Base-by-base conservation (phyloP, 2,797 vertebrate species). In the Apodemus agrarius region DNA sequence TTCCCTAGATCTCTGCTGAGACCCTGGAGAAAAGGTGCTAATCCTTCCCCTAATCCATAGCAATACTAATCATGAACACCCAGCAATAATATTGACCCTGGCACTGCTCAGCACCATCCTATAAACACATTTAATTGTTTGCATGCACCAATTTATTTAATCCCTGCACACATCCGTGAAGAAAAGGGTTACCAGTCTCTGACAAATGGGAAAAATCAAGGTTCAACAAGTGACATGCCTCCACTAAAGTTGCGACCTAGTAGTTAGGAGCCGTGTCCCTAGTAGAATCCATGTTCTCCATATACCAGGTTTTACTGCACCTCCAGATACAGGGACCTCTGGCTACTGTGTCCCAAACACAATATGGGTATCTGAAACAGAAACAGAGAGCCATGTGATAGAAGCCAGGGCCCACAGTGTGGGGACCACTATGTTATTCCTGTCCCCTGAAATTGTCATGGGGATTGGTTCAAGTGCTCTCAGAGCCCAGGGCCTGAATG, bases 221-320 rank as follows among this genome's bases (percentile, higher is more conserved):
- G 92, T 81, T 96, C 82, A 90, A 5, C 81, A 95, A 94, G 40
- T 86, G 79, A 57, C 93, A 90, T 54, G 59, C 90, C 96, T 94
- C 57, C 88, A 89, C 31, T 92, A 46, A 94, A 96, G 94, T 86
- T 96, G 91, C 80, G 93, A 94, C 79, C 74, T 92, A 91, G 82
- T 49, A 95, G 76, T 85, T 94, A 80, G 82, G 89, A 76, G 65
- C 87, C 67, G 74, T 95, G 87, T 91, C 91, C 93, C 83, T 91
- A 84, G 88, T 95, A 96, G 91, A 96, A 96, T 96, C 93, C 72
- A 94, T 88, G 26, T 79, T 93, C 76, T 95, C 94, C 61, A 52
- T 75, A 67, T 90, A 85, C 52, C 65, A 93, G 87, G 52, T 40
- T 96, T 91, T 94, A 72, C 69, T 96, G 87, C 78, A 76, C 75